Conservation (phyloP, 2,113 vertebrate species). For the Willisornis vidua region DNA sequence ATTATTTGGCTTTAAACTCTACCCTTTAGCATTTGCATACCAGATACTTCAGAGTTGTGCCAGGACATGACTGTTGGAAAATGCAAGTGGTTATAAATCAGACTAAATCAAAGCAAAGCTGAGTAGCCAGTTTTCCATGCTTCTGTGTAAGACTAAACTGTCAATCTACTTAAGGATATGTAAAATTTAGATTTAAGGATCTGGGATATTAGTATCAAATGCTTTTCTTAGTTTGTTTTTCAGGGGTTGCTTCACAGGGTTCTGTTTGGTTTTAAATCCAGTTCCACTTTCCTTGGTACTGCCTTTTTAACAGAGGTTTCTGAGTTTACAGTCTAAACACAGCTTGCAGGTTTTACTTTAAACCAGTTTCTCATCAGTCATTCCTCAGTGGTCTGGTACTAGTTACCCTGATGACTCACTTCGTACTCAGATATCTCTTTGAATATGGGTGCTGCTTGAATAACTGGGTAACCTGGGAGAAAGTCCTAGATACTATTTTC, state of each 20-base stretch:
- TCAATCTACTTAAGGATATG: not conserved
- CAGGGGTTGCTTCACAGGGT: not conserved
- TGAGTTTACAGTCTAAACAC: not conserved
- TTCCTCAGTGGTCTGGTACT: not conserved
- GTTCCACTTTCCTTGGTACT: not conserved
- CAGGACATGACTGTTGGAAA: slow-evolving; percentile 7
- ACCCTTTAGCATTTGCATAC: slow-evolving; percentile 3
- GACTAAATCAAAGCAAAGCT: not conserved
- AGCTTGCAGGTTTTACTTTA: not conserved
- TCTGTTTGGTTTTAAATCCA: not conserved
- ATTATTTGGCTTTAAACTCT: slow-evolving; percentile 9
- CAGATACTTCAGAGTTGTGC: not conserved
- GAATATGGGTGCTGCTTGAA: not conserved
- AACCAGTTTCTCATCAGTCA: not conserved
- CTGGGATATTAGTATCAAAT: not conserved
- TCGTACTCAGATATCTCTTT: not conserved
- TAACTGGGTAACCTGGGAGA: not conserved
- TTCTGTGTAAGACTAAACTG: not conserved
- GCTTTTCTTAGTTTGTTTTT: not conserved
- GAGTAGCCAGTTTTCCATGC: not conserved
- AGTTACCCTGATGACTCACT: not conserved
- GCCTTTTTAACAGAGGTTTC: not conserved
- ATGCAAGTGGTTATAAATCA: not conserved
- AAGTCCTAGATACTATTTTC: not conserved
- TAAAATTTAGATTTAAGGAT: not conserved